phyloP scores from a whole-genome alignment of 2,888 invertebrate genomes.

The Tromatobia lineatoria region DNA sequence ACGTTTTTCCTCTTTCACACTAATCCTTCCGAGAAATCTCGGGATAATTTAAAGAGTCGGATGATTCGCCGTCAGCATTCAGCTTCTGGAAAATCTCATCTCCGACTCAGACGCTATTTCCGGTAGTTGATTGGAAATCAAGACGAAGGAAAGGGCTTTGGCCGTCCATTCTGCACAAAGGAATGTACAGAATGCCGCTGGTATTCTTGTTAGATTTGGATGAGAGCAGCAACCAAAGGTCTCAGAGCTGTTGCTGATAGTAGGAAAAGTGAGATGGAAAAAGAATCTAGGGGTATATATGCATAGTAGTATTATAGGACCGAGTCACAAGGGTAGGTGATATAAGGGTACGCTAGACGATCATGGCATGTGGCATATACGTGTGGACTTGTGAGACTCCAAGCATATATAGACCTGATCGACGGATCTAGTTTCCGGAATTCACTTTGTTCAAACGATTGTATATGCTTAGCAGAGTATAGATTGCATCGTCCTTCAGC shows the following conservation, averaged over 20 bases:
- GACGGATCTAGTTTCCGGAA: conserved; percentile 26
- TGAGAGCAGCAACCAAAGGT: conserved; percentile 17
- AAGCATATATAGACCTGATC: conserved; percentile 27
- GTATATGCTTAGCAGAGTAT: conserved; percentile 17
- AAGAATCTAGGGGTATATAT: conserved; percentile 5
- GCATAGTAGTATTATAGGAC: conserved; percentile 5
- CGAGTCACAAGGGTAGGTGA: background rate
- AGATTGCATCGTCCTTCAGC: conserved; percentile 10
- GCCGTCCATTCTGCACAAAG: conserved; percentile 33
- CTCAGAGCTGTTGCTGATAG: conserved; percentile 7
- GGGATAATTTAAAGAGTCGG: conserved; percentile 63
- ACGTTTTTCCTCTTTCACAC: conserved; percentile 5
- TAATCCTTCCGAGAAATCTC: conserved; percentile 43
- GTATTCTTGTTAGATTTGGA: background rate
- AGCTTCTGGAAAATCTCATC: conserved; percentile 77
- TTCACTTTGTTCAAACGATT: conserved; percentile 36
- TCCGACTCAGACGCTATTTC: conserved; percentile 80
- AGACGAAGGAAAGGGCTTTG: conserved; percentile 23
- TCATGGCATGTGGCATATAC: background rate
- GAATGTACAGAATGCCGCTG: conserved; percentile 2
- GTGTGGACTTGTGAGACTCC: background rate
- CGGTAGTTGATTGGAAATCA: conserved; percentile 79
- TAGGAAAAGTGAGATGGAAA: conserved; percentile 24
- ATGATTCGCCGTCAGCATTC: conserved; percentile 58
- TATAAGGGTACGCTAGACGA: background rate